Conservation (phyloP, 2,113 vertebrate genomes). For the Ailurus styani region DNA sequence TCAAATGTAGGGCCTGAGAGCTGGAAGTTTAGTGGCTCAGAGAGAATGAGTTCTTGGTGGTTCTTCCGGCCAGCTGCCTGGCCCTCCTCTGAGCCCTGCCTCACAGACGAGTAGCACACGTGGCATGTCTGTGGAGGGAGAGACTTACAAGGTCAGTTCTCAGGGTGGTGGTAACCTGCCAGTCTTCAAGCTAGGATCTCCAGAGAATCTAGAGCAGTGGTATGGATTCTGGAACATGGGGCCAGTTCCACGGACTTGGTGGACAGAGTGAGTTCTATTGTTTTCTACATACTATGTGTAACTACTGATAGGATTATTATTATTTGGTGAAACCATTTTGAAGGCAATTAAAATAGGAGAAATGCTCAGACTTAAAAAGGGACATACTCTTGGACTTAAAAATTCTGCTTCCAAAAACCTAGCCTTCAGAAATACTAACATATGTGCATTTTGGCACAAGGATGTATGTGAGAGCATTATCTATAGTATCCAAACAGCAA, state of each 20-base stretch:
- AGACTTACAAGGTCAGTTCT: background rate
- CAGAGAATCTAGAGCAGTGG: background rate
- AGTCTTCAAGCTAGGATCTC: background rate
- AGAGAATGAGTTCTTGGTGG: background rate
- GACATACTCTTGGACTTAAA: background rate
- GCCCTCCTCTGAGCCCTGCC: background rate
- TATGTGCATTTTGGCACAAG: background rate
- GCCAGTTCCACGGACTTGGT: background rate
- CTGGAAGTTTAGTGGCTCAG: background rate
- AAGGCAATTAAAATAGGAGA: background rate
- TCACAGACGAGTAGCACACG: background rate
- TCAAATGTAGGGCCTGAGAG: background rate
- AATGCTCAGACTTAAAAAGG: background rate
- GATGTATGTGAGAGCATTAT: background rate
- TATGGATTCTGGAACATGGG: background rate
- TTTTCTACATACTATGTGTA: background rate
- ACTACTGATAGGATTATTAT: background rate
- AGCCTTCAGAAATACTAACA: background rate
- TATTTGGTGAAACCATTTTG: background rate
- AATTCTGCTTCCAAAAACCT: background rate
- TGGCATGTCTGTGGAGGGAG: background rate
- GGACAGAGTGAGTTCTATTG: background rate
- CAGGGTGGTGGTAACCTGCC: background rate
- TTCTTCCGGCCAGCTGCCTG: background rate
- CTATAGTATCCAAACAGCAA: background rate